Conservation (phyloP, 2,888 invertebrate genomes). For the Lydus trimaculatus region DNA sequence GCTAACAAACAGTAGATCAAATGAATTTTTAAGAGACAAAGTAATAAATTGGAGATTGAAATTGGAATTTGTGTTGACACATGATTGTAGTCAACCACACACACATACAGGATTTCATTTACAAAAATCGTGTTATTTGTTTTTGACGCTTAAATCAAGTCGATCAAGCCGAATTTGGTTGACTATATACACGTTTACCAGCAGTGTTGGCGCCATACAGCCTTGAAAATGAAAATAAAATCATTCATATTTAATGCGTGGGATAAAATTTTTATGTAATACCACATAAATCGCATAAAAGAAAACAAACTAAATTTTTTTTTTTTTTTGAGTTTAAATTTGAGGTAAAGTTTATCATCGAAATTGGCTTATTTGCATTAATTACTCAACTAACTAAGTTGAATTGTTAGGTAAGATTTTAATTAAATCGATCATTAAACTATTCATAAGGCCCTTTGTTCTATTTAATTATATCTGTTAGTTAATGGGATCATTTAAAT, state of each 20-base stretch:
- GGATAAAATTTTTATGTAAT: background rate
- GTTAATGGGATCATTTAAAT: background rate
- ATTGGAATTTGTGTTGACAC: no score
- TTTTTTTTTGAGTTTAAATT: background rate
- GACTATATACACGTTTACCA: no score
- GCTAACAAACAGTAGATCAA: no score
- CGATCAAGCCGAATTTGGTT: no score
- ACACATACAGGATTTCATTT: no score
- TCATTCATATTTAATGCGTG: background rate
- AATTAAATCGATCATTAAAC: background rate
- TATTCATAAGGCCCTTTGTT: background rate
- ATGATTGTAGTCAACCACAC: no score
- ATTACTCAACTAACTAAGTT: background rate
- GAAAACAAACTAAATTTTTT: background rate
- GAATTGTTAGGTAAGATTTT: background rate
- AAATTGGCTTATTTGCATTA: background rate
- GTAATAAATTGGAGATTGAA: no score
- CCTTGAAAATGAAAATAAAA: background rate
- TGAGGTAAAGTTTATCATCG: background rate
- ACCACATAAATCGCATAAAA: background rate
- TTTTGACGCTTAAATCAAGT: no score
- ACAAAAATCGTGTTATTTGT: no score
- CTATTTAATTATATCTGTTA: background rate
- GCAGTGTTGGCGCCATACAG: background rate
- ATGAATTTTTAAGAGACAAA: no score